Base-by-base conservation (phyloP, 2,888 invertebrate species). In the Incurvaria masculella region DNA sequence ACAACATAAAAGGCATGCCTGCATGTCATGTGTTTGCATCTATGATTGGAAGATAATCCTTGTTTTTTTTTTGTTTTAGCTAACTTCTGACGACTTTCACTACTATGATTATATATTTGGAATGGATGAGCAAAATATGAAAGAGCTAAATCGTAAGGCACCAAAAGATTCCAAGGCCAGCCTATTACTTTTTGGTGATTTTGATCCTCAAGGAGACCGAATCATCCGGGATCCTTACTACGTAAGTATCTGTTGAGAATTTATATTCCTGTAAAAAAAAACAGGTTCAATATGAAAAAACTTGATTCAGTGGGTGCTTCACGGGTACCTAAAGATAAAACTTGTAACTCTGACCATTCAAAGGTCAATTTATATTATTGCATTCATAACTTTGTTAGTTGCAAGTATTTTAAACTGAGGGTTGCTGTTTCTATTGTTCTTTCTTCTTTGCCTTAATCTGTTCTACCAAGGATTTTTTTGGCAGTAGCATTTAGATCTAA, bases 211-310 rank as follows among this genome's bases (percentile, higher is more conserved):
- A 58, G 87, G 87, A 16, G 87, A 90, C 49, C 73, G 81, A 52
- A 89, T 91, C 52, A 95, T 97, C 53, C 82, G 88, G 55, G 97
- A 97, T 72, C 97, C 96, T 2, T 94, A 96, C 65, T 96, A 92
- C 80, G 94, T 92, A 79, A 80, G 86, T 68, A 41, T 20, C 38
- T 48, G 47, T 47, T 19, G 50, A 45, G 19, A n/a, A 10, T 6
- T 16, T 23, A 10, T 21, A 19, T 8, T 42, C 18, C n/a, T n/a
- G n/a, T n/a, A n/a, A n/a, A n/a, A n/a, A n/a, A n/a, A n/a, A 19
- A 21, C 10, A 17, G 6, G 45, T 5, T 38, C 16, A 43, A 46
- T 41, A 14, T 11, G 2, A 2, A 5, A 21, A 49, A 2, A 4
- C 21, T 20, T 18, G 11, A 42, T 39, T 45, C 38, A 26, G 45